Base-by-base conservation (phyloP, 2,797 vertebrate genomes). In the Prunella strophiata region DNA sequence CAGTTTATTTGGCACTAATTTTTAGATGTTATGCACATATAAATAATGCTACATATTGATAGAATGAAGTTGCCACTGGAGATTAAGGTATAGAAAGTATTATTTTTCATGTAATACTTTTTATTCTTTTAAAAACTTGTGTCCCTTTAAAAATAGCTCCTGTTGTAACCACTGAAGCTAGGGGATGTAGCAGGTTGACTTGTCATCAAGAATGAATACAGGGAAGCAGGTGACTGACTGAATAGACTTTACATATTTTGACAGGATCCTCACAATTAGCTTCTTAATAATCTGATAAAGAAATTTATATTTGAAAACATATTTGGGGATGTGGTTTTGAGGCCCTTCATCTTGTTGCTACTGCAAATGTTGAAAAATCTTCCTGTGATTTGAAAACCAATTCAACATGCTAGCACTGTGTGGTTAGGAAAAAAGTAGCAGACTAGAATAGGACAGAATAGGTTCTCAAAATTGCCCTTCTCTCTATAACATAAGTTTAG, bases 31-130 rank as follows among this genome's bases (percentile, higher is more conserved):
- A 72, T 62, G 16, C 55, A 58, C 27, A 19, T 80, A 74, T 45
- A 96, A 94, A 92, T 74, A 63, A 88, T 65, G 16, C 0, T 51
- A 50, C 43, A 5, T 67, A 52, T 89, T 93, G 67, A 48, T 80
- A 91, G 71, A 89, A 66, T 50, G 30, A 67, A 91, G 32, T 77
- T 93, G 42, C 51, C 85, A 78, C 84, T 50, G 61, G 70, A 96
- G 26, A 89, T 87, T 89, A 91, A 45, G 3, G 43, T 85, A 93
- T 51, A 93, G 88, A 97, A 91, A n/a, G 1, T 71, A 36, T 43
- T 65, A 6, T 84, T 73, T 66, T 57, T 78, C 36, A 57, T 5
- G 2, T 27, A 18, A 10, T 21, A 9, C 3, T 54, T 65, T 27
- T 66, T 13, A 4, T 73, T 22, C 27, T 61, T 81, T 68, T 34